A percentile compares a stretch with the other conserved stretches of the same genome.
Evolutionary conservation across 2,113 vertebrate genomes (phyloP).

Genomic region (Nettapus auritus): DNA sequence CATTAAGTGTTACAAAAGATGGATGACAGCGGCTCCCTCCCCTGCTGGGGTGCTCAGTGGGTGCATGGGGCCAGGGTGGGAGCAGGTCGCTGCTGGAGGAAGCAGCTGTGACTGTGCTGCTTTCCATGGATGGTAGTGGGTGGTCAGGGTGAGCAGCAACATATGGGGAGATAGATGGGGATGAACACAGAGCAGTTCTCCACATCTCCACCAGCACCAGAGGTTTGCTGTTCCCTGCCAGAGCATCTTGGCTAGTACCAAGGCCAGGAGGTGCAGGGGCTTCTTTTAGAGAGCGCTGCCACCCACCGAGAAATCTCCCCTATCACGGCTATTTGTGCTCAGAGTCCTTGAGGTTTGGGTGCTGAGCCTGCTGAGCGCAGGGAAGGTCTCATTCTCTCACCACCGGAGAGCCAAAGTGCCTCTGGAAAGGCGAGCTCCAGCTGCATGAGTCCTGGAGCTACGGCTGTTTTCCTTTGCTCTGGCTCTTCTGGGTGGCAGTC

Average conservation of each 20-base stretch:
- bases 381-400: background rate
- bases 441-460: background rate
- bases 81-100: rapidly evolving
- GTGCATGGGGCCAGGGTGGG: rapidly evolving
- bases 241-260: background rate
- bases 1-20: rapidly evolving
- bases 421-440: background rate
- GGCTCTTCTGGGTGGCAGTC: background rate
- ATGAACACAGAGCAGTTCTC: rapidly evolving
- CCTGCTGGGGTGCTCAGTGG: rapidly evolving
- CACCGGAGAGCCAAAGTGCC: rapidly evolving
- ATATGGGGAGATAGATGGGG: rapidly evolving
- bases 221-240: background rate
- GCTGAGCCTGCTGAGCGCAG: background rate
- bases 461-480: background rate
- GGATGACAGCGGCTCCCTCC: background rate
- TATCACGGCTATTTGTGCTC: background rate
- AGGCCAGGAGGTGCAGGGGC: rapidly evolving
- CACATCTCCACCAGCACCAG: background rate
- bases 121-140: background rate
- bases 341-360: background rate
- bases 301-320: background rate
- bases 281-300: background rate
- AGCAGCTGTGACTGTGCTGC: background rate
- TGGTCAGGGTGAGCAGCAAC: background rate